Conservation (phyloP, 2,888 invertebrate genomes). For the Oegoconia quadripuncta region DNA sequence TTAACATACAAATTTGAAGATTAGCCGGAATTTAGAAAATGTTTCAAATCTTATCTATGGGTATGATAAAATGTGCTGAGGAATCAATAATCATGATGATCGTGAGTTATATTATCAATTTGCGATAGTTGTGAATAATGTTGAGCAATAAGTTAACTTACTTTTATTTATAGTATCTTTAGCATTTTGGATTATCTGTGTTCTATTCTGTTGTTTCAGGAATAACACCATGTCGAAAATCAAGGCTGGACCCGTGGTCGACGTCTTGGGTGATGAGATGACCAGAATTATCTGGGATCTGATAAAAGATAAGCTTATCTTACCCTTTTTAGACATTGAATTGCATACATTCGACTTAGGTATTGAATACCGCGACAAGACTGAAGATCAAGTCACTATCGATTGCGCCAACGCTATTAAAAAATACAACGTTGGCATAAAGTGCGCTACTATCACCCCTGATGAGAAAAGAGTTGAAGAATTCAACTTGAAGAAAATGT, state of each 20-base stretch:
- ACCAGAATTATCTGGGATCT: conserved; percentile 98
- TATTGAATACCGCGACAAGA: conserved; percentile 95
- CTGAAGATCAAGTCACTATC: conserved; percentile 96
- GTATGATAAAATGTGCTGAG: too few relatives aligned
- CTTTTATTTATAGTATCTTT: too few relatives aligned
- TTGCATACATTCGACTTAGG: conserved; percentile 96
- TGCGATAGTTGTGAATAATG: too few relatives aligned
- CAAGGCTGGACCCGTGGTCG: conserved; percentile 92
- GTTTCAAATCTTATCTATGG: too few relatives aligned
- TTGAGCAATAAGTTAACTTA: too few relatives aligned
- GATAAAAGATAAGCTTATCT: conserved; percentile 97
- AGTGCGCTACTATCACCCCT: conserved; percentile 99
- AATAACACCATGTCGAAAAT: conserved; percentile 79
- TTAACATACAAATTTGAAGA: too few relatives aligned
- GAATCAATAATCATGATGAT: too few relatives aligned
- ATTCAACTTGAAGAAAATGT: conserved; percentile 92
- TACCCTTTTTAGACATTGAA: conserved; percentile 97
- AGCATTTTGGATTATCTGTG: background rate
- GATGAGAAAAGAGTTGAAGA: conserved; percentile 97
- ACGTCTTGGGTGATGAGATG: conserved; percentile 97
- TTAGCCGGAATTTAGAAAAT: too few relatives aligned
- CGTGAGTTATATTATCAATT: too few relatives aligned
- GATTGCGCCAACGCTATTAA: conserved; percentile 98
- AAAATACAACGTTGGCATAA: conserved; percentile 98
- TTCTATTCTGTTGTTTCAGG: conserved; percentile 27